A percentile compares a stretch with the other conserved stretches of the same genome.
phyloP scores from a whole-genome alignment of 2,888 invertebrate genomes.

The Oasisia sp. region DNA sequence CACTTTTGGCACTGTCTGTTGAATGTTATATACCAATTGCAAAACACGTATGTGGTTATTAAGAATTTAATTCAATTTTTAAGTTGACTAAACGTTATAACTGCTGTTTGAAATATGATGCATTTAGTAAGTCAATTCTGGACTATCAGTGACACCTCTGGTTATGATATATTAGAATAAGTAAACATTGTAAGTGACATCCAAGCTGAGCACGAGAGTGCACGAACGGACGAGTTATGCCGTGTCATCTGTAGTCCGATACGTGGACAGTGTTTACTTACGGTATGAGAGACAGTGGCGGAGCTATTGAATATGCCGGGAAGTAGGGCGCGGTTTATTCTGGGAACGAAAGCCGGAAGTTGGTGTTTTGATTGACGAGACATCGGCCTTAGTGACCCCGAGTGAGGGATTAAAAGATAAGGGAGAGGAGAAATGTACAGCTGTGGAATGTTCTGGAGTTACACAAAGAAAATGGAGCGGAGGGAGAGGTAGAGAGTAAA shows the following conservation, averaged over 20 bases:
- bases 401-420: background rate
- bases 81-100: too few relatives aligned
- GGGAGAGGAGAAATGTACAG: background rate
- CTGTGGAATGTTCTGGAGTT: background rate
- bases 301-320: background rate
- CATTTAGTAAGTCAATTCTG: too few relatives aligned
- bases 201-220: background rate
- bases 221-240: background rate
- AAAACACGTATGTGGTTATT: too few relatives aligned
- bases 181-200: background rate
- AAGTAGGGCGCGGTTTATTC: slow-evolving; percentile 9
- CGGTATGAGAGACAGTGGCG: background rate
- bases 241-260: background rate
- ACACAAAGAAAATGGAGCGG: background rate
- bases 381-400: background rate
- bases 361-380: background rate
- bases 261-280: background rate
- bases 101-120: too few relatives aligned
- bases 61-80: too few relatives aligned
- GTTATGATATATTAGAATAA: background rate
- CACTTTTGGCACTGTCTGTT: too few relatives aligned
- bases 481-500: background rate
- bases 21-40: too few relatives aligned
- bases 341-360: background rate
- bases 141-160: background rate